A percentile compares a stretch with the other conserved stretches of the same genome.
phyloP scores from a whole-genome alignment of 2,797 vertebrate genomes.

The Ceyx erithaca region DNA sequence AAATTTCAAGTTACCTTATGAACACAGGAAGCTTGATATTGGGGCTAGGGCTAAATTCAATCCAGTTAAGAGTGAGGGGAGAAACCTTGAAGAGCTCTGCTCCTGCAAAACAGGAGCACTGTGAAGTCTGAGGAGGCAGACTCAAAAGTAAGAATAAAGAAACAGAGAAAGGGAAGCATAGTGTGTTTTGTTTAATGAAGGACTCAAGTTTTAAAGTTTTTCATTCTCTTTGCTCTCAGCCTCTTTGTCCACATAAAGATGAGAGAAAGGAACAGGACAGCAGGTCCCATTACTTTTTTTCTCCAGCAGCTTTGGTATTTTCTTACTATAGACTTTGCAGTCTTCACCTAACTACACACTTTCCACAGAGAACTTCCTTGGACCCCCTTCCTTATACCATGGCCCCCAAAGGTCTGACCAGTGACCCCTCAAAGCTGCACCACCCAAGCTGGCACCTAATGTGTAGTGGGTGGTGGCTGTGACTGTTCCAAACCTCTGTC shows the following conservation, averaged over 20 bases:
- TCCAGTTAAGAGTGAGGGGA: not conserved
- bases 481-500: not conserved
- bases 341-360: not conserved
- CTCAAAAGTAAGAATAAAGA: not conserved
- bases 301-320: not conserved
- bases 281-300: not conserved
- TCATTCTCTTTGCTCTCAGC: not conserved
- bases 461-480: rapidly evolving
- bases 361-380: not conserved
- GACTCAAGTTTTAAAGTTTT: not conserved
- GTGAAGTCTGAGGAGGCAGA: not conserved
- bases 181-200: not conserved
- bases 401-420: not conserved
- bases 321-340: not conserved
- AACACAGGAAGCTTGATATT: not conserved
- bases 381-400: not conserved
- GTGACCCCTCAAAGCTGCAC: not conserved
- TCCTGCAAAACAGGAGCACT: not conserved
- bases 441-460: not conserved
- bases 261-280: not conserved
- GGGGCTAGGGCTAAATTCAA: not conserved
- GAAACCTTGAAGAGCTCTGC: not conserved
- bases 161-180: not conserved
- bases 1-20: not conserved
- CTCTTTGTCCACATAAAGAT: not conserved